phyloP scores from a whole-genome alignment of 2,113 vertebrate genomes.

The Seriola dumerili region DNA sequence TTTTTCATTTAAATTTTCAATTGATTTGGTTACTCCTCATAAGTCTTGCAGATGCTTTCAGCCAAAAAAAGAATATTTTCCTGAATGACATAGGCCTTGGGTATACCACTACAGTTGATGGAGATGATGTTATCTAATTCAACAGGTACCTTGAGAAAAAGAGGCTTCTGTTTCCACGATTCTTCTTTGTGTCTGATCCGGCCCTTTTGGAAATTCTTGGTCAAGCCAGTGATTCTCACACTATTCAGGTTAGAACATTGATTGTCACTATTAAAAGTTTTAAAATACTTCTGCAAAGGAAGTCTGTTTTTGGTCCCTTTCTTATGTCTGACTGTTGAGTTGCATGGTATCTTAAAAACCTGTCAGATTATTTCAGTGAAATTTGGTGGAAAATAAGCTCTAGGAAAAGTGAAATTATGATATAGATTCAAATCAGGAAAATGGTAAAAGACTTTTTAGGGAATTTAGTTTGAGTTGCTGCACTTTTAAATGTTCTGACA shows the following conservation, averaged over 20 bases:
- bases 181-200: conserved; percentile 95
- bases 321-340: neutral
- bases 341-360: neutral
- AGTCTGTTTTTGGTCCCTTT: neutral
- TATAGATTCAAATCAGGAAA: neutral
- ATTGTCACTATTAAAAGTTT: neutral
- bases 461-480: too few relatives aligned
- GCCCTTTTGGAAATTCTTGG: conserved; percentile 93
- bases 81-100: neutral
- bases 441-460: neutral
- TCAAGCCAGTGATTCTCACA: conserved; percentile 92
- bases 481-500: neutral
- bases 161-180: conserved; percentile 90
- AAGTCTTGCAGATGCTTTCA: too few relatives aligned
- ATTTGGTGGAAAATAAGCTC: neutral
- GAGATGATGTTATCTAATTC: conserved; percentile 13
- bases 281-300: neutral
- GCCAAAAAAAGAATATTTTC: neutral
- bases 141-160: conserved; percentile 93
- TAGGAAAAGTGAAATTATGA: neutral
- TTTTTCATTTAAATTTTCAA: too few relatives aligned
- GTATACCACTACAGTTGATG: neutral
- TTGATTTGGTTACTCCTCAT: too few relatives aligned
- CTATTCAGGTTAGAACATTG: conserved; percentile 85
- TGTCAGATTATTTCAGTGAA: neutral